Evolutionary conservation across 2,113 vertebrate genomes (phyloP).

Genomic region (Camelus bactrianus): DNA sequence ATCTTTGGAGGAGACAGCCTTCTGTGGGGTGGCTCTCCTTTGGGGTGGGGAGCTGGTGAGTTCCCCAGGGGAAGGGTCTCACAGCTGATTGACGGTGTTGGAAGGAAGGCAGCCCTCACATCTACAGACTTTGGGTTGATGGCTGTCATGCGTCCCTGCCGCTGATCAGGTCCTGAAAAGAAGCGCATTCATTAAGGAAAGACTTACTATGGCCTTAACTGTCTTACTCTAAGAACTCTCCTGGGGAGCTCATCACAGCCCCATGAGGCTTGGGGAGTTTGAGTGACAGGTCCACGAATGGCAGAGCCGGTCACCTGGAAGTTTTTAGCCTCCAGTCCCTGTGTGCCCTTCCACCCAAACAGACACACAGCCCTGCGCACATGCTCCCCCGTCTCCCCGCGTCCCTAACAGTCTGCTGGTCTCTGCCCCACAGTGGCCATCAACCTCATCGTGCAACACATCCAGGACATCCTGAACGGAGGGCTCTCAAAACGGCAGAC

Average conservation of each 20-base stretch:
- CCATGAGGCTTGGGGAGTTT: accelerated
- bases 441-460: slow-evolving; percentile 99
- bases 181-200: neutral
- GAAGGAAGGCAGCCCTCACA: accelerated
- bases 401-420: neutral
- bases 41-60: neutral
- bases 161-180: neutral
- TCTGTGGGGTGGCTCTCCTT: accelerated
- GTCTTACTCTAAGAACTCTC: accelerated
- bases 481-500: slow-evolving; percentile 95
- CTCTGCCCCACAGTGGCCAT: slow-evolving; percentile 93
- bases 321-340: neutral
- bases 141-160: accelerated
- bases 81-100: neutral
- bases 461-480: slow-evolving; percentile 98
- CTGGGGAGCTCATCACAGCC: accelerated
- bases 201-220: neutral
- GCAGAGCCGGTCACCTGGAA: too few relatives aligned
- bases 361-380: accelerated
- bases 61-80: neutral
- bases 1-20: neutral
- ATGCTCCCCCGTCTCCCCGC: accelerated
- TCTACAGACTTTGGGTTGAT: neutral
- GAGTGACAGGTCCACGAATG: neutral
- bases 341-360: too few relatives aligned